phyloP scores from a whole-genome alignment of 1,140 invertebrate genomes.

The Lysiphlebus fabarum region DNA sequence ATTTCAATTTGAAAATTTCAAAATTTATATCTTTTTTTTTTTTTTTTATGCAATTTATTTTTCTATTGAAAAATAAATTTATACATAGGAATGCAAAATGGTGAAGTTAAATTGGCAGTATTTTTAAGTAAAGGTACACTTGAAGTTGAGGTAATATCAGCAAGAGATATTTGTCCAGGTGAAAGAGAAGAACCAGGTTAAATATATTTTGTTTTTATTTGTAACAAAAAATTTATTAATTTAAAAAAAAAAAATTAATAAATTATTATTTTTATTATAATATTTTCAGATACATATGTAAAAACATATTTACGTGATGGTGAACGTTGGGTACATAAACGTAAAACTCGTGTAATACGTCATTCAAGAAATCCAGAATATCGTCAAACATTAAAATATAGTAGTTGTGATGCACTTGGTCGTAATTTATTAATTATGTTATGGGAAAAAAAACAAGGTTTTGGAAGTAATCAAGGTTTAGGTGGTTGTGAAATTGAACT shows the following conservation, averaged over 20 bases:
- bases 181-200: conserved; percentile 59
- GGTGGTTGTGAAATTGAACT: conserved; percentile 82
- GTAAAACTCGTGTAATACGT: conserved; percentile 80
- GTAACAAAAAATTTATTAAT: neutral
- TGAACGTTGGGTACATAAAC: conserved; percentile 82
- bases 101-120: conserved; percentile 83
- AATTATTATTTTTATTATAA: neutral
- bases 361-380: conserved; percentile 79
- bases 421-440: conserved; percentile 82
- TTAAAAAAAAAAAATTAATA: neutral
- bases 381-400: conserved; percentile 83
- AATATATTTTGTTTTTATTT: neutral
- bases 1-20: neutral
- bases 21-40: too few species aligned
- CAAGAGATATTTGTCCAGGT: conserved; percentile 56
- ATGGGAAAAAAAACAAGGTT: conserved; percentile 82
- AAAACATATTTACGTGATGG: conserved; percentile 90
- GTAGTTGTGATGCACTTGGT: conserved; percentile 78
- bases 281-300: conserved; percentile 79
- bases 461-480: conserved; percentile 82
- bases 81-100: conserved; percentile 62
- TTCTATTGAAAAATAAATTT: conserved; percentile 6
- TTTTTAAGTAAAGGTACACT: conserved; percentile 87
- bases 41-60: conserved; percentile 19
- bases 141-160: conserved; percentile 79